These are phyloP conservation scores for Nannobrachium achirus DNA, from an alignment of 2,113 vertebrate genomes.

Conservation along the genomic window DNA sequence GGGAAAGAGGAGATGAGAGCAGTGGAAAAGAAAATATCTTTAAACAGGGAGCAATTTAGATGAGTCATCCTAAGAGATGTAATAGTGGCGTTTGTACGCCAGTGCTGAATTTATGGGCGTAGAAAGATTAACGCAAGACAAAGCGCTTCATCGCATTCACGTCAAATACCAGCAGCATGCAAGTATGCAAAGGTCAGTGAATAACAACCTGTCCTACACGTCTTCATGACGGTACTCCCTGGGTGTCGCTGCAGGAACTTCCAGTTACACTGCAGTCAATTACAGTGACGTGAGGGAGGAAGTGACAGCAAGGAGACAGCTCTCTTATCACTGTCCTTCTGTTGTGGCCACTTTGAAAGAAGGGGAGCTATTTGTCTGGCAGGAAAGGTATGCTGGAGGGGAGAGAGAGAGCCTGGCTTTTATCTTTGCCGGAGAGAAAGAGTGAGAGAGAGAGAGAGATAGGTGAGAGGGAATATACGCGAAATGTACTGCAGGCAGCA, in stretches of 20 bases:
- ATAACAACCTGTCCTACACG: conserved; percentile 58
- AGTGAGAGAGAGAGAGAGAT: conserved; percentile 12
- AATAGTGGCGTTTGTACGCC: neutral
- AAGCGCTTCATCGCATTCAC: conserved; percentile 40
- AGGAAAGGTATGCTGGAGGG: conserved; percentile 34
- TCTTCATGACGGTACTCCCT: conserved; percentile 51
- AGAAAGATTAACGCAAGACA: conserved; percentile 26
- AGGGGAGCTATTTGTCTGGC: conserved; percentile 73
- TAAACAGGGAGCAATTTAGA: no score
- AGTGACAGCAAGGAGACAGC: conserved; percentile 68
- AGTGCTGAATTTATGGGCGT: conserved; percentile 14
- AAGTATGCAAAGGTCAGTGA: conserved; percentile 64
- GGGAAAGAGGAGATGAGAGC: conserved; percentile 10
- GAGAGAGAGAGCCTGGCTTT: conserved; percentile 15
- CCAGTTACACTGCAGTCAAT: conserved; percentile 66
- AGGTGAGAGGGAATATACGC: conserved; percentile 35
- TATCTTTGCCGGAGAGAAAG: conserved; percentile 8
- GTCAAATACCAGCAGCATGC: conserved; percentile 30
- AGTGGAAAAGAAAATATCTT: neutral
- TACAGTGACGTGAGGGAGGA: conserved; percentile 65
- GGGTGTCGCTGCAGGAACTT: conserved; percentile 45
- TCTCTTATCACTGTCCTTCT: conserved; percentile 73
- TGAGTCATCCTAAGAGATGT: neutral
- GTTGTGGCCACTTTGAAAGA: conserved; percentile 68
- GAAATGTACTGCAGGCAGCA: conserved; percentile 33